Evolutionary conservation across 2,797 vertebrate species (phyloP).

Genomic region (Clamator glandarius): DNA sequence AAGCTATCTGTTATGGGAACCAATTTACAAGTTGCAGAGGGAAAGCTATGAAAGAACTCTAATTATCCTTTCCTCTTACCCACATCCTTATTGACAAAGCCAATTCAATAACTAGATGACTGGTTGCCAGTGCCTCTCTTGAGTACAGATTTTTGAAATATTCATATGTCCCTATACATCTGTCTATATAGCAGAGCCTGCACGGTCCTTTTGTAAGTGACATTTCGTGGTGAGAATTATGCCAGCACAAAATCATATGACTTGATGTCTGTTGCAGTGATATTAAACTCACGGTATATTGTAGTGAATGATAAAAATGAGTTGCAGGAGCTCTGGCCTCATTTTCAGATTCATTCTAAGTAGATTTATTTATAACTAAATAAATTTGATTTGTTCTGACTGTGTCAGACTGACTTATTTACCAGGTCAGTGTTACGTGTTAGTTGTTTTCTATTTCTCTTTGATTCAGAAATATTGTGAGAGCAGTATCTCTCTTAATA

Average conservation of each 20-base stretch:
- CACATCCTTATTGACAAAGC: constrained; percentile 66
- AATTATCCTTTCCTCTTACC: constrained; percentile 62
- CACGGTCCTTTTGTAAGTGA: constrained; percentile 64
- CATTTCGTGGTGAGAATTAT: constrained; percentile 62
- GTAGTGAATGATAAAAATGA: background rate
- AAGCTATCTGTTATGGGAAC: constrained; percentile 49
- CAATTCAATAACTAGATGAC: constrained; percentile 70
- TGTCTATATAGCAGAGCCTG: constrained; percentile 56
- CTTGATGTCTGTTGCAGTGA: constrained; percentile 43
- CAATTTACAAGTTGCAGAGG: constrained; percentile 65
- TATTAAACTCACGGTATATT: constrained; percentile 16
- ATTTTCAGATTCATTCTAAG: constrained; percentile 19
- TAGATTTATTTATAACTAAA: background rate
- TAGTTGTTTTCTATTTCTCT: background rate
- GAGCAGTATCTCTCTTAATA: background rate
- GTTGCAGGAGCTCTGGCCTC: constrained; percentile 7
- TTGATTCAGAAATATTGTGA: background rate
- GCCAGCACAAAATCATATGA: constrained; percentile 62
- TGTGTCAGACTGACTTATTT: background rate
- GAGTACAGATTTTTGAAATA: constrained; percentile 71
- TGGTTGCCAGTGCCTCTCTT: constrained; percentile 71
- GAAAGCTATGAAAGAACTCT: constrained; percentile 70
- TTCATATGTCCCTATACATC: constrained; percentile 71
- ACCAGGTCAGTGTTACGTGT: background rate
- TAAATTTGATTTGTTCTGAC: constrained; percentile 1